Evolutionary conservation across 1,140 invertebrate genomes (phyloP).

Genomic region (Holcopasites calliopsidis): DNA sequence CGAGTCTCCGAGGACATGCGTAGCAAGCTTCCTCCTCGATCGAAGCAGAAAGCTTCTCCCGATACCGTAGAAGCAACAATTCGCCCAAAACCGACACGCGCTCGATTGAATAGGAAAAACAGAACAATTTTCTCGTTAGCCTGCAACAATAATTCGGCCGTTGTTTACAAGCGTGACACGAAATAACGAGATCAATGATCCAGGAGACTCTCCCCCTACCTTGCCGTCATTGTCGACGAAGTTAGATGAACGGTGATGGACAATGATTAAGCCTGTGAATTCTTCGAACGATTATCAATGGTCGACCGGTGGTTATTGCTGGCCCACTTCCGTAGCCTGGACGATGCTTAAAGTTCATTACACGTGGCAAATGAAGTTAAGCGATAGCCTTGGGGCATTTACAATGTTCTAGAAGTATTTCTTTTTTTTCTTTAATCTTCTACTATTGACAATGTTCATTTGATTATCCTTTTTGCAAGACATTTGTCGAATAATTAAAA

Average conservation of each 20-base stretch:
- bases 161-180: background rate
- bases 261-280: conserved; percentile 29
- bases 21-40: background rate
- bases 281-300: conserved; percentile 35
- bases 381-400: background rate
- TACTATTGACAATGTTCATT: too few species aligned
- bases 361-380: too few species aligned
- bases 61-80: background rate
- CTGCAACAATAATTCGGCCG: too few species aligned
- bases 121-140: background rate
- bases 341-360: conserved; percentile 7
- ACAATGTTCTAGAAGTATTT: background rate
- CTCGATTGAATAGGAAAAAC: background rate
- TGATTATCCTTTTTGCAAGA: too few species aligned
- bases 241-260: conserved; percentile 34
- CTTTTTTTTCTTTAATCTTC: background rate
- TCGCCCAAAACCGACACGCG: background rate
- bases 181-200: conserved; percentile 15
- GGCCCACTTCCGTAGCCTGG: background rate
- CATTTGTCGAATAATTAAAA: background rate
- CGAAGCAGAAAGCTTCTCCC: background rate
- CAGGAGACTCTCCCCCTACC: conserved; percentile 1
- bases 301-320: background rate
- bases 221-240: background rate
- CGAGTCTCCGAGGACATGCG: conserved; percentile 1